These are phyloP conservation scores for Dipodomys spectabilis DNA, from an alignment of 2,113 vertebrate species.

Conservation along the genomic window DNA sequence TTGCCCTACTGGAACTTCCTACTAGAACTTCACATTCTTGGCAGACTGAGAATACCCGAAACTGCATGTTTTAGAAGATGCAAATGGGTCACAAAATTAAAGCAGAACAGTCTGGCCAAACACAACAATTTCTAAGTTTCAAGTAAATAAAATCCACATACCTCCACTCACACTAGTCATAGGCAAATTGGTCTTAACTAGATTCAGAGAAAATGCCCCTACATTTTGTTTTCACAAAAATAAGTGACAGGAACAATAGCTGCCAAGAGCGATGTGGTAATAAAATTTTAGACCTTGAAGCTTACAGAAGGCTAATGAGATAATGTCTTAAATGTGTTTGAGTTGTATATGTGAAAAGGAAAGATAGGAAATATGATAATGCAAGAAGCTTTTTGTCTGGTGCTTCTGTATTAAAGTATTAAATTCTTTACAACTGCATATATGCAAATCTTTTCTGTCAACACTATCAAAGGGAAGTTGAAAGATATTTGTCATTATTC, in stretches of 20 bases:
- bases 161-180: neutral
- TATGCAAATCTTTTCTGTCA: slow-evolving; percentile 47
- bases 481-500: slow-evolving; percentile 54
- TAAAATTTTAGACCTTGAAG: slow-evolving; percentile 60
- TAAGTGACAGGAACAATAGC: slow-evolving; percentile 33
- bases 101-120: slow-evolving; percentile 8
- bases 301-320: slow-evolving; percentile 66
- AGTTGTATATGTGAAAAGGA: slow-evolving; percentile 49
- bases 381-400: slow-evolving; percentile 39
- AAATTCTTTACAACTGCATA: slow-evolving; percentile 46
- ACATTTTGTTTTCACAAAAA: slow-evolving; percentile 50
- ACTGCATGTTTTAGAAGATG: slow-evolving; percentile 14
- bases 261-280: slow-evolving; percentile 34
- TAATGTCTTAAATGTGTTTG: slow-evolving; percentile 67
- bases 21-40: slow-evolving; percentile 44
- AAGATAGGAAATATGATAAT: slow-evolving; percentile 59
- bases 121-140: slow-evolving; percentile 4
- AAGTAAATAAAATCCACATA: neutral
- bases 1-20: slow-evolving; percentile 9
- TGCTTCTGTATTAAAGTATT: slow-evolving; percentile 32
- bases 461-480: neutral
- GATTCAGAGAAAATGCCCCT: slow-evolving; percentile 43
- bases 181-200: slow-evolving; percentile 39
- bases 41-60: slow-evolving; percentile 48
- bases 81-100: slow-evolving; percentile 54